These are phyloP conservation scores for Leptura quadrifasciata DNA, from an alignment of 2,888 invertebrate species.

Conservation along the genomic window DNA sequence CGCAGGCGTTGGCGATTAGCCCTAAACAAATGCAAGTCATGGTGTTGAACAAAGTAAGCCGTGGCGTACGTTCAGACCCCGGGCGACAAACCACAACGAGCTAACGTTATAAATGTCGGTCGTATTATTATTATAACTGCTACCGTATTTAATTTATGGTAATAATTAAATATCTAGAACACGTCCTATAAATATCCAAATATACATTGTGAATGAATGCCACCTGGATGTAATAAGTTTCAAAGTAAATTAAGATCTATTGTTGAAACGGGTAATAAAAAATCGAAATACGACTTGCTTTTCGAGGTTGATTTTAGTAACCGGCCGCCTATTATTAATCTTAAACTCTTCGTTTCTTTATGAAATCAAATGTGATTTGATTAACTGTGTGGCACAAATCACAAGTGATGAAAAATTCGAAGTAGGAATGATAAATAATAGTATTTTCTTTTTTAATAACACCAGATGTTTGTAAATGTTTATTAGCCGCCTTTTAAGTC, in stretches of 20 bases:
- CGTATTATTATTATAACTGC: conserved; percentile 60
- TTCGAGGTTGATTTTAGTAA: conserved; percentile 1
- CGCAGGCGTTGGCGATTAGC: conserved; percentile 62
- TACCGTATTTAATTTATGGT: conserved; percentile 63
- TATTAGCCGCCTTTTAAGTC: conserved; percentile 2
- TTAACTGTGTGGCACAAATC: background rate
- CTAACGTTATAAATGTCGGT: conserved; percentile 59
- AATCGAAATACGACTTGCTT: background rate
- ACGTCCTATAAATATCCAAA: conserved; percentile 42
- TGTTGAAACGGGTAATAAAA: conserved; percentile 32
- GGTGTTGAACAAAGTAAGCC: conserved; percentile 51
- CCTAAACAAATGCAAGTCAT: conserved; percentile 67
- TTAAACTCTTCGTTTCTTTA: background rate
- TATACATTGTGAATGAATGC: conserved; percentile 35
- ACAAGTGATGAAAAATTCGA: background rate
- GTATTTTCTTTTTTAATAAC: background rate
- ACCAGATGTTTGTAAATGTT: conserved; percentile 15
- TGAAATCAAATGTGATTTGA: background rate
- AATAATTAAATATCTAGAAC: conserved; percentile 58
- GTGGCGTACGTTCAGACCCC: conserved; percentile 55
- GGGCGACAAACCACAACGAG: conserved; percentile 61
- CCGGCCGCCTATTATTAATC: conserved; percentile 1
- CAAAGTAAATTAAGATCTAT: conserved; percentile 43
- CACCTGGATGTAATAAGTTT: conserved; percentile 36
- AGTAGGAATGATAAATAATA: background rate